Evolutionary conservation across 2,113 vertebrate genomes (phyloP), one percentile per base, ranked within the genome.

Genomic region (Psilopogon haemacephalus): DNA sequence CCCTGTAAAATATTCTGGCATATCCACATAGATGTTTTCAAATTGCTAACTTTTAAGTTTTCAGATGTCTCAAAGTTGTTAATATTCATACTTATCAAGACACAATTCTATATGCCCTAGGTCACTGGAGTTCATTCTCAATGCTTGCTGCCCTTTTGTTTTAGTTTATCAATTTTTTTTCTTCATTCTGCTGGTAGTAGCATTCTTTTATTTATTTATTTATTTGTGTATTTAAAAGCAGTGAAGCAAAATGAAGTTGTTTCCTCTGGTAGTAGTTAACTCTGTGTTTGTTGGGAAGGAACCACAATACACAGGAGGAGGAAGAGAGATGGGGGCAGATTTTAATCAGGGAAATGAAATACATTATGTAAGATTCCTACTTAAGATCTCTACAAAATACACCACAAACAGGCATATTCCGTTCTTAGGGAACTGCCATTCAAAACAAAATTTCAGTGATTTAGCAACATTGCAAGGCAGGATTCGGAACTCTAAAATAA

Each of bases 21-120:
- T 76, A 95, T 59, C 79, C 89, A 94, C 84, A 96, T 71, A 95
- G 94, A 97, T 95, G 84, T 88, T 97, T 95, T 94, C 55, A 87
- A 89, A 94, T 87, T 95, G 89, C 75, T 95, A 94, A 94, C 95
- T 69, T 69, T 96, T 96, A 96, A 74, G 73, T 59, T 96, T 96
- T 97, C 68, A 95, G 73, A 95, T 95, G 94, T 94, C 94, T 55
- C 60, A 56, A 95, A 96, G 94, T 63, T 96, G 88, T 96, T 97
- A 95, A 95, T 92, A 88, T 92, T 95, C 77, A 89, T 81, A 84
- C 60, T 84, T 96, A 95, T 90, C 65, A 63, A 67, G 91, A 96
- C 96, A 95, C 64, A 94, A 93, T 91, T 97, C 95, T 91, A 80
- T 64, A 87, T 55, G 87, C 84, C 87, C 54, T 81, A 94, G 88